Evolutionary conservation across 2,888 invertebrate species (phyloP).

Genomic region (Cephus spinipes): DNA sequence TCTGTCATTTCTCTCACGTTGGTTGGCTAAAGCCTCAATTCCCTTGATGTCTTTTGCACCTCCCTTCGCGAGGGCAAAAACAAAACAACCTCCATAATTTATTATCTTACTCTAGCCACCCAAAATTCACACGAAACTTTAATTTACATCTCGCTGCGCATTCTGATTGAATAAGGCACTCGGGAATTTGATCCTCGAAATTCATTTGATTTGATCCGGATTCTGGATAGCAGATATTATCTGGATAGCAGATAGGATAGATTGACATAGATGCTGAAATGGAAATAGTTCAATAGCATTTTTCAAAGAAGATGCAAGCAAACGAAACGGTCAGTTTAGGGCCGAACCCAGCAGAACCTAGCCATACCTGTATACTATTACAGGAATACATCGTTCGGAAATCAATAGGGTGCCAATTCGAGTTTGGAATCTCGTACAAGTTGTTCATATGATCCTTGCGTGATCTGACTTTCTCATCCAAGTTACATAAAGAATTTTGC

Average conservation of each 20-base stretch:
- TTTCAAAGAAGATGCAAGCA: background rate
- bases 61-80: slow-evolving; percentile 1
- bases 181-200: background rate
- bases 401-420: background rate
- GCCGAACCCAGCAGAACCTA: no score
- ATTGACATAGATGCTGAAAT: background rate
- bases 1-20: background rate
- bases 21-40: background rate
- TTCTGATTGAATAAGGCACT: background rate
- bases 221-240: background rate
- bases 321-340: background rate
- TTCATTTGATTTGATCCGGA: background rate
- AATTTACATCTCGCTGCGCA: background rate
- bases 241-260: no score
- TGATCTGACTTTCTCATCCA: background rate
- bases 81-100: slow-evolving; percentile 19
- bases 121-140: background rate
- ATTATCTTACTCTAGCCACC: slow-evolving; percentile 8
- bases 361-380: background rate
- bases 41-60: background rate
- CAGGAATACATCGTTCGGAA: no score
- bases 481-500: background rate
- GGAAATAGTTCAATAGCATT: background rate
- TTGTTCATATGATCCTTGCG: background rate
- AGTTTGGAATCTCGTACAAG: background rate